A percentile compares a stretch with the other conserved stretches of the same genome.
Conservation (phyloP, 2,888 invertebrate species). For the Acleris literana region DNA sequence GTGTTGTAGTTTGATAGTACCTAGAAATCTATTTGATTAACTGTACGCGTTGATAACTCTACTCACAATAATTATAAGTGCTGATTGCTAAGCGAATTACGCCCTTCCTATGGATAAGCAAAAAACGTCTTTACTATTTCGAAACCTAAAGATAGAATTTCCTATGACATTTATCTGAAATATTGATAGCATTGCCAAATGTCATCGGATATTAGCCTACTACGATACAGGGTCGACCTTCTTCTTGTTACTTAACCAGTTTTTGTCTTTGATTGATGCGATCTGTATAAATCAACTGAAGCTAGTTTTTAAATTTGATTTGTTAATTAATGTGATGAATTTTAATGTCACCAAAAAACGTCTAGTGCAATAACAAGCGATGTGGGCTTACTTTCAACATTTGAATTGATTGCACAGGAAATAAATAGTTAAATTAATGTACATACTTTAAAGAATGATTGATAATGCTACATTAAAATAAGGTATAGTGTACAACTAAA, state of each 20-base stretch:
- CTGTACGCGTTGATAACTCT: too few species aligned
- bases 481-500: too few species aligned
- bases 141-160: conserved; percentile 44
- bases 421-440: not conserved
- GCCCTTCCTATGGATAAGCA: too few species aligned
- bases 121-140: conserved; percentile 51
- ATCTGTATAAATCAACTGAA: conserved; percentile 28
- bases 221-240: conserved; percentile 51
- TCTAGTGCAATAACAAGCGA: conserved; percentile 2
- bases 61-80: too few species aligned
- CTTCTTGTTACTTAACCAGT: conserved; percentile 50
- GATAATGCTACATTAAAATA: too few species aligned
- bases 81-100: too few species aligned
- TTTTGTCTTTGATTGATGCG: conserved; percentile 33
- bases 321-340: conserved; percentile 17
- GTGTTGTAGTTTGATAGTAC: too few species aligned
- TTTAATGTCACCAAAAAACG: conserved; percentile 17
- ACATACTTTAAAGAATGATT: too few species aligned
- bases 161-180: conserved; percentile 25
- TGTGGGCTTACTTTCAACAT: not conserved
- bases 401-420: conserved; percentile 4
- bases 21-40: too few species aligned
- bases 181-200: conserved; percentile 36
- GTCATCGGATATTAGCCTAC: conserved; percentile 48
- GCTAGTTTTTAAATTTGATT: conserved; percentile 11